Evolutionary conservation across 2,113 vertebrate species (phyloP), one percentile per base, ranked within the genome.

Genomic region (Rhinoptilus africanus): DNA sequence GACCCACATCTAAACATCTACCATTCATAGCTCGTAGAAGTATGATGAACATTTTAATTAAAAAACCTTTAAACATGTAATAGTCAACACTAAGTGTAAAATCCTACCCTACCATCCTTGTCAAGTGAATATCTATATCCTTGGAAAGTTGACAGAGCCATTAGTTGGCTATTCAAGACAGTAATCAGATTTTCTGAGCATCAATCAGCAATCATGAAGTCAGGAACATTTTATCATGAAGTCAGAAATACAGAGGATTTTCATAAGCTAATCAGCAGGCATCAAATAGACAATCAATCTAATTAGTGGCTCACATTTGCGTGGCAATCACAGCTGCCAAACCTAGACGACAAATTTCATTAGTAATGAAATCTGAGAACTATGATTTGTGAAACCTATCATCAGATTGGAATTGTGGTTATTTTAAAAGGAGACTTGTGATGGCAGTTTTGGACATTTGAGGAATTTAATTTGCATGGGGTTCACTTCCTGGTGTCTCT

Each of bases 261-360:
- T 98, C 98, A 97, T 97, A 98, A 98, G 97, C 97, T 98, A 98
- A 98, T 98, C 98, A 98, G 95, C 97, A 98, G 94, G 95, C 98
- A 97, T 98, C 98, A 98, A 97, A 98, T 97, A 98, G 97, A 98
- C 97, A 98, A 98, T 98, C 98, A 98, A 98, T 98, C 97, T 98
- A 98, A 98, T 98, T 98, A 98, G 98, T 97, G 92, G 97, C 90
- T 97, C 97, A 96, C 89, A 98, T 97, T 98, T 97, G 71, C 88
- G 96, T 98, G 96, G 97, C 96, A 98, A 98, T 98, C 98, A 98
- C 96, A 97, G 93, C 96, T 96, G 95, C 96, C 97, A 97, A 97
- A 98, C 73, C 94, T 94, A 96, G 93, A 96, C 72, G 93, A 98
- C 84, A 93, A 95, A 97, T 97, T 97, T 98, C 97, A 98, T 98